Evolutionary conservation across 2,113 vertebrate species (phyloP), one percentile per base, ranked within the genome.

Genomic region (Labeo rohita): DNA sequence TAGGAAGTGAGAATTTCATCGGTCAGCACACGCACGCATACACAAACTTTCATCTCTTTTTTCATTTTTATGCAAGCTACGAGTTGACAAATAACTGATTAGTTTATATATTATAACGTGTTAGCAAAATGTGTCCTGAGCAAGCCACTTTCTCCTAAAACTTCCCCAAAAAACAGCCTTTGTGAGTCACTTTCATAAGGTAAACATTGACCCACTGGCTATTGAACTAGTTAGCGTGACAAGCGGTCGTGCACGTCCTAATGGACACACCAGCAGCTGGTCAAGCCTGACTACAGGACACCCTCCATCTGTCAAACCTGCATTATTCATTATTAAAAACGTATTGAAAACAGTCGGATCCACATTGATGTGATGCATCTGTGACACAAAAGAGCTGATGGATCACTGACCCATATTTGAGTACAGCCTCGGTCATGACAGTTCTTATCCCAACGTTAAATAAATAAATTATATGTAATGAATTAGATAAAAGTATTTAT

Each of bases 321-420:
- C 72, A 84, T 75, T 76, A 76, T 65, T 75, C 72, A 76, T 84
- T 9, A 47, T 74, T 49, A 74, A 13, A 49, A 12, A 49, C 43
- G 1, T 74, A 74, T 74, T 8, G 16, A 72, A 43, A 43, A 72
- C 68, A 43, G 16, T 45, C 68, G 12, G n/a, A 74, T 49, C 72
- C 13, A 49, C n/a, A 74, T 2, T 23, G 21, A 28, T 28, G 11
- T 13, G 0, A 13, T 49, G 43, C 18, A 66, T 12, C 63, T 66
- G 63, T 2, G n/a, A 66, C n/a, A 34, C 63, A 66, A 13, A 28
- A 34, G 63, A 66, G 12, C 23, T 15, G 10, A 43, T 72, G 39
- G 39, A 73, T 43, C 39, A 39, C 66, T 1, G 66, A 70, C 6
- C 0, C 34, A 39, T 3, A 43, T n/a, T 45, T 72, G 68, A 72